A percentile compares a stretch with the other conserved stretches of the same genome.
Evolutionary conservation across 1,140 invertebrate genomes (phyloP).

Genomic region (Adoxophyes honmai): DNA sequence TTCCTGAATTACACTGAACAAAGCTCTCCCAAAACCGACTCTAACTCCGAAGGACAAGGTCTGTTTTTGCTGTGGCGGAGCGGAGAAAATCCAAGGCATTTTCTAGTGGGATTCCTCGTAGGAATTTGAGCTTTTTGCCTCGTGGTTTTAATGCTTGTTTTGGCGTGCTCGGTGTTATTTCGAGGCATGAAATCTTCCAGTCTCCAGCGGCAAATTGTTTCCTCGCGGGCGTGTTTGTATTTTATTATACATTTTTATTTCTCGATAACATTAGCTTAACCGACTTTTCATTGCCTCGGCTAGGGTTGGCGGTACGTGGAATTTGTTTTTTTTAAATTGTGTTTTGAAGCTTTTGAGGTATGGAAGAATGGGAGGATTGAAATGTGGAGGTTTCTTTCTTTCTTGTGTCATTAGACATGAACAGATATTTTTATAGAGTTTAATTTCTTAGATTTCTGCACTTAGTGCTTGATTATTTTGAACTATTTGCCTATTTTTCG

Average conservation of each 20-base stretch:
- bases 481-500: too few species aligned
- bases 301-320: constrained; percentile 54
- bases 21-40: constrained; percentile 34
- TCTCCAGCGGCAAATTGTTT: constrained; percentile 76
- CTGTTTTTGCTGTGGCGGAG: constrained; percentile 15
- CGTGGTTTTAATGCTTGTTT: constrained; percentile 39
- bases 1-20: constrained; percentile 58
- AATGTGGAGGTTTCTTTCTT: neutral
- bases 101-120: constrained; percentile 36
- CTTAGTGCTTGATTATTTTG: too few species aligned
- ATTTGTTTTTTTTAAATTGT: neutral
- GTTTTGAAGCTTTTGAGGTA: neutral
- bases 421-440: too few species aligned
- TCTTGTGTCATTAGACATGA: too few species aligned
- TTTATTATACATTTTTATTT: constrained; percentile 78
- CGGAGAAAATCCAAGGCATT: constrained; percentile 70
- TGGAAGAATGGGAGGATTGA: too few species aligned
- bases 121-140: constrained; percentile 39
- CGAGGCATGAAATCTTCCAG: constrained; percentile 70
- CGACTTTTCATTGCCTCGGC: constrained; percentile 73
- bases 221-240: constrained; percentile 74
- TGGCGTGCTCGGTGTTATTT: constrained; percentile 11
- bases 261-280: constrained; percentile 77
- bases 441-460: too few species aligned
- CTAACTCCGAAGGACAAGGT: constrained; percentile 35